These are phyloP conservation scores for Ectropis grisescens DNA, from an alignment of 1,140 invertebrate species.

Conservation along the genomic window DNA sequence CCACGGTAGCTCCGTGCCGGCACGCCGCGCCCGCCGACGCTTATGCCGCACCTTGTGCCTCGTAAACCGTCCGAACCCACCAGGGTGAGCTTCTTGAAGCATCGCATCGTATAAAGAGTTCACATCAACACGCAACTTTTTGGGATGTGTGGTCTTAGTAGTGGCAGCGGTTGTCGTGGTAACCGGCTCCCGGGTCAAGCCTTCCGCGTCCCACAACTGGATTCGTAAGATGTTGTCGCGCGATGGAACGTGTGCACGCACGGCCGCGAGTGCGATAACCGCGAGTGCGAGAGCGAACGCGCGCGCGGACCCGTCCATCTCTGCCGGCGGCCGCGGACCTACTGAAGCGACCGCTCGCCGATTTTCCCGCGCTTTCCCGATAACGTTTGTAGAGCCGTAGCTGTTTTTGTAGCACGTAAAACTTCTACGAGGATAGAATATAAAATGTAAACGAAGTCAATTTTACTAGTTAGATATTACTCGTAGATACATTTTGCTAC, in stretches of 20 bases:
- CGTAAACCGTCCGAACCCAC: conserved; percentile 36
- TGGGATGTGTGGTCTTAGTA: conserved; percentile 16
- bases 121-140: conserved; percentile 48
- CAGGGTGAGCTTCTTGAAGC: conserved; percentile 51
- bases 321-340: conserved; percentile 45
- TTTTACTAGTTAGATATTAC: no score
- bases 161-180: conserved; percentile 16
- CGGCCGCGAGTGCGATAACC: conserved; percentile 39
- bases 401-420: not conserved
- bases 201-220: conserved; percentile 59
- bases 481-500: no score
- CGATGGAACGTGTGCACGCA: conserved; percentile 46
- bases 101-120: conserved; percentile 49
- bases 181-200: conserved; percentile 40
- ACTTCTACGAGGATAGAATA: no score
- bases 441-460: conserved; percentile 20
- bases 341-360: conserved; percentile 34
- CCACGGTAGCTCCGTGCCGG: conserved; percentile 47
- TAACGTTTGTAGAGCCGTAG: conserved; percentile 28
- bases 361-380: conserved; percentile 65
- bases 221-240: conserved; percentile 58
- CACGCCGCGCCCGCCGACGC: conserved; percentile 41
- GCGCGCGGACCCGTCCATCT: conserved; percentile 42
- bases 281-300: conserved; percentile 34
- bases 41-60: conserved; percentile 58